phyloP scores from a whole-genome alignment of 2,888 invertebrate species.

The Drosophila setosimentum region DNA sequence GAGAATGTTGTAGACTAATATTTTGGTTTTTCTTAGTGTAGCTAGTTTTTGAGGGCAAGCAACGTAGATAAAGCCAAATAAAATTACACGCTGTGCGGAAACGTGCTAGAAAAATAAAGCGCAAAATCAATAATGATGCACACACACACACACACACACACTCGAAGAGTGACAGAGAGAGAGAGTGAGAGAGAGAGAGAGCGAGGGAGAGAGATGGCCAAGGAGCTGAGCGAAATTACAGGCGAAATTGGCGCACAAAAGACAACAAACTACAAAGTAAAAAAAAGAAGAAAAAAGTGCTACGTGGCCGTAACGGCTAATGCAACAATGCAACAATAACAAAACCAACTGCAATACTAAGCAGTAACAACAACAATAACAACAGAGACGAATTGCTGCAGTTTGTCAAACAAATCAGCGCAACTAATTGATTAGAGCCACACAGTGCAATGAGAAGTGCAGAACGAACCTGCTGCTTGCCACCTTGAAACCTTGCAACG shows the following conservation, averaged over 20 bases:
- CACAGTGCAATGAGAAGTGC: conserved; percentile 9
- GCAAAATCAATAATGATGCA: conserved; percentile 77
- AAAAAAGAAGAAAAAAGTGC: conserved; percentile 6
- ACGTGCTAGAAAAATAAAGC: conserved; percentile 79
- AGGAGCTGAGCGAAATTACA: conserved; percentile 48
- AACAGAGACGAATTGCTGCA: conserved; percentile 41
- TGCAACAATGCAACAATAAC: conserved; percentile 46
- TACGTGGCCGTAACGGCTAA: conserved; percentile 52
- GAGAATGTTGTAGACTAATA: background rate
- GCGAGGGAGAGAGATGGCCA: background rate
- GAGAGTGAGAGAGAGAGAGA: background rate
- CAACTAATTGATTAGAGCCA: conserved; percentile 64
- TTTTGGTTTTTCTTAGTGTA: background rate
- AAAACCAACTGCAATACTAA: conserved; percentile 14
- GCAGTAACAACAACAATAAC: conserved; percentile 20
- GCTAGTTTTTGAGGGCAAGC: conserved; percentile 36
- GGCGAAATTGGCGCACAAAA: conserved; percentile 57
- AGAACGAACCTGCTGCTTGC: conserved; percentile 16
- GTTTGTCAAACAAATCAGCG: conserved; percentile 72
- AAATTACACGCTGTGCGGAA: conserved; percentile 79
- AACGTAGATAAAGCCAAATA: conserved; percentile 72
- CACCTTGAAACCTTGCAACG: conserved; percentile 33
- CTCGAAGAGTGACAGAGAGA: background rate
- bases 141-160: conserved; percentile 45
- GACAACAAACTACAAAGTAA: conserved; percentile 50